Base-by-base conservation (phyloP, 2,797 vertebrate genomes). In the Melanotaenia parkinsoni region DNA sequence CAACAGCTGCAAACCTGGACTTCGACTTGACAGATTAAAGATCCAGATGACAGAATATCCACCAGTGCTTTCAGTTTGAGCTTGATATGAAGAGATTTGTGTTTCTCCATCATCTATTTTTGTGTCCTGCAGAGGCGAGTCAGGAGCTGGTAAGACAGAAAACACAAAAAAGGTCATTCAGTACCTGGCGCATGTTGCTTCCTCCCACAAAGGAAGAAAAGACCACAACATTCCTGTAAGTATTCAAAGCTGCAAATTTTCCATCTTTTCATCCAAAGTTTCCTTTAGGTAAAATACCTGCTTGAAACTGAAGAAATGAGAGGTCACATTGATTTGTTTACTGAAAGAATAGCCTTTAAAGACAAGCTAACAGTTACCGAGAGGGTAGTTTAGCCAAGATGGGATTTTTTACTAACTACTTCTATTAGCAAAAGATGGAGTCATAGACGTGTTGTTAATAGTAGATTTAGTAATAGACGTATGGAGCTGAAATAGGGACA, bases 111-210 rank as follows among this genome's bases (percentile, higher is more conserved):
- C 13, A 18, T 43, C 40, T 11, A 26, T 53, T 51, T 53, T 24
- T 11, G 58, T 84, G 18, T 83, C 4, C 80, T 40, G 57, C 76
- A 99, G 98, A 93, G 98, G 98, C 79, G 98, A 99, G 93, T 99
- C 98, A 0, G 98, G 98, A 87, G 98, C 98, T 1, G 98, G 98
- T 79, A 99, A 99, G 95, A 99, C 98, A 0, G 98, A 99, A 87
- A 99, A 99, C 91, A 99, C 98, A 9, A 99, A 99, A 93, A 99
- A 99, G 87, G 98, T 99, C 67, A 99, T 99, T 90, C 98, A 99
- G 76, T 99, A 99, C 91, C 95, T 99, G 86, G 98, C 98, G 57
- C 97, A 99, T 14, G 98, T 99, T 70, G 98, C 98, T 73, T 99
- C 98, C 75, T 99, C 97, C 67, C 98, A 99, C 87, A 99, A 98